Conservation (phyloP, 2,113 vertebrate genomes). For the Centrocercus urophasianus region DNA sequence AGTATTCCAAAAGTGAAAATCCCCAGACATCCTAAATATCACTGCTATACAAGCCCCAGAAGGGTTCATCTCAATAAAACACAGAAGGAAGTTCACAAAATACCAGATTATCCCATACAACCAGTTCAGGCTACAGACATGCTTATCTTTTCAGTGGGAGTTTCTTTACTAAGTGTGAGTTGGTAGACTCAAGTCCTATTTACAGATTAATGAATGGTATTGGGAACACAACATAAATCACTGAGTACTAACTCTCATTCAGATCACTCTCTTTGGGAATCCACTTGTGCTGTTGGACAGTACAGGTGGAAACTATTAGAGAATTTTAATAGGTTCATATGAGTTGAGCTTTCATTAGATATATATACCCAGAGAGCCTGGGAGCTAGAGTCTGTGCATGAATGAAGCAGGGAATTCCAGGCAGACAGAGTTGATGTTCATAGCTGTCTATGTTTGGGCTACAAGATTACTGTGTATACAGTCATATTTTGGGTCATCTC, state of each 20-base stretch:
- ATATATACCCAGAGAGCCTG: not conserved
- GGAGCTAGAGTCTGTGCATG: not conserved
- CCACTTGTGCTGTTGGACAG: not conserved
- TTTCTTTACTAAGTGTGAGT: not conserved
- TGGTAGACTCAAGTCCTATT: not conserved
- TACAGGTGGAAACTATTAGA: not conserved
- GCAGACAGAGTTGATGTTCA: not conserved
- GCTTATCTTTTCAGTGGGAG: not conserved
- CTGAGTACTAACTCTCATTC: not conserved
- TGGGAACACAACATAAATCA: not conserved
- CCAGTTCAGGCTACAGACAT: not conserved
- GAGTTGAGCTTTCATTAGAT: not conserved
- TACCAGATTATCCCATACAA: not conserved
- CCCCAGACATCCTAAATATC: not conserved
- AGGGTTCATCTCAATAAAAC: not conserved
- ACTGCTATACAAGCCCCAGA: not conserved
- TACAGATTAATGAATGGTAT: not conserved
- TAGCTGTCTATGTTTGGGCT: not conserved
- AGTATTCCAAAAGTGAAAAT: slow-evolving; percentile 30
- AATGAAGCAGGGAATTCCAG: not conserved
- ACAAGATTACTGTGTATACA: not conserved
- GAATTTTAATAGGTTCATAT: not conserved
- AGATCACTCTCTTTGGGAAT: not conserved
- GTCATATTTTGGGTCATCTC: not conserved
- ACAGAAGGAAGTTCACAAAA: not conserved